Percentiles rank a stretch among this genome's conserved stretches.
These are phyloP conservation scores for Aplocera efformata DNA, from an alignment of 2,888 invertebrate species.

Conservation along the genomic window DNA sequence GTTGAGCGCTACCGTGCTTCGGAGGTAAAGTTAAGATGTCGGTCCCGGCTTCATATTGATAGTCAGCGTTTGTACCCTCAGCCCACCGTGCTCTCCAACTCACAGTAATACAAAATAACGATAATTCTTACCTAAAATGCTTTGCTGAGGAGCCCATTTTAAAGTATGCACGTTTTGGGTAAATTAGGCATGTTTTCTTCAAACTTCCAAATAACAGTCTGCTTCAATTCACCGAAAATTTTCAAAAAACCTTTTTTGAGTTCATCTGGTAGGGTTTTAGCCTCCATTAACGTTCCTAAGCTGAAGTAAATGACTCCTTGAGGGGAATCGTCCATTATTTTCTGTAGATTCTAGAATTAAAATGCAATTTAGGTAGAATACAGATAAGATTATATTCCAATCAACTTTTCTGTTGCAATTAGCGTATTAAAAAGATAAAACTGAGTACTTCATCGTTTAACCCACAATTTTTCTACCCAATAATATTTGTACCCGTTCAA, in stretches of 20 bases:
- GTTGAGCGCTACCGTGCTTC: no score
- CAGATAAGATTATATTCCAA: neutral
- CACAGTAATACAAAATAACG: no score
- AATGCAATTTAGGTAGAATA: no score
- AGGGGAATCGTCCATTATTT: conserved; percentile 48
- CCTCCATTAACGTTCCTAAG: conserved; percentile 52
- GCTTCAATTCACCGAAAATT: conserved; percentile 48
- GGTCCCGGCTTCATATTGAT: no score
- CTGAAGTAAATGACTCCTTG: conserved; percentile 61
- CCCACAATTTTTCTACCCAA: no score
- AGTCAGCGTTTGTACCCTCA: no score
- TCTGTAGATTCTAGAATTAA: conserved; percentile 53
- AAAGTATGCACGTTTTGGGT: conserved; percentile 55
- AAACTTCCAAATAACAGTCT: conserved; percentile 62
- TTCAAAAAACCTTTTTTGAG: conserved; percentile 42
- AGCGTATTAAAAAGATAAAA: no score
- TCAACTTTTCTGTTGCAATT: no score
- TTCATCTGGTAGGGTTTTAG: conserved; percentile 41
- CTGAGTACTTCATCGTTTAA: no score
- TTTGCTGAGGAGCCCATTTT: conserved; percentile 61
- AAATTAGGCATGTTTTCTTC: conserved; percentile 45
- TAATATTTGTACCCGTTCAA: no score
- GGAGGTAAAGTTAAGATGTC: no score
- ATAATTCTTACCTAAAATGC: conserved; percentile 54
- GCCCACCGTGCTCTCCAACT: no score